These are phyloP conservation scores for Polypedilum vanderplanki DNA, from an alignment of 1,140 invertebrate genomes.

Conservation along the genomic window DNA sequence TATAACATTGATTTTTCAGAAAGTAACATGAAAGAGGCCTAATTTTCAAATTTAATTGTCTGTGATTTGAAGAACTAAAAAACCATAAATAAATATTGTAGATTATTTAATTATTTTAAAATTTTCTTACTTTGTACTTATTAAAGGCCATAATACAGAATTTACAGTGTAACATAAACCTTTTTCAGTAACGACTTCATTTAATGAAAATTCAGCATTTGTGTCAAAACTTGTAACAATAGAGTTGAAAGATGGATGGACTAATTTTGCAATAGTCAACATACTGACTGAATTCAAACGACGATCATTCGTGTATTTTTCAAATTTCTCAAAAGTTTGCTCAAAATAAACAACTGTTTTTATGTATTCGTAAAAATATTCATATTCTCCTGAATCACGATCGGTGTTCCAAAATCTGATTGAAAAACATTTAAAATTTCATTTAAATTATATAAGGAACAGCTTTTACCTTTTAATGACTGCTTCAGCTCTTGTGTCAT, in stretches of 20 bases:
- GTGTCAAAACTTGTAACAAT: slow-evolving; percentile 44
- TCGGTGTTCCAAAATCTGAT: slow-evolving; percentile 37
- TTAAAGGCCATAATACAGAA: slow-evolving; percentile 42
- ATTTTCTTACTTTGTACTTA: slow-evolving; percentile 28
- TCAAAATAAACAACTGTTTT: slow-evolving; percentile 44
- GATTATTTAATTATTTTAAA: not conserved
- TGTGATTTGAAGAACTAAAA: slow-evolving; percentile 34
- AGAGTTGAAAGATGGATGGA: slow-evolving; percentile 44
- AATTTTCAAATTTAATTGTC: slow-evolving; percentile 32
- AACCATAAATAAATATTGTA: not conserved
- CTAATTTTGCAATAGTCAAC: slow-evolving; percentile 39
- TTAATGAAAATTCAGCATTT: slow-evolving; percentile 43
- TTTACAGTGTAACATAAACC: slow-evolving; percentile 59
- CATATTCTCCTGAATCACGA: slow-evolving; percentile 40
- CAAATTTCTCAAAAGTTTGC: slow-evolving; percentile 38
- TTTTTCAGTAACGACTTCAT: slow-evolving; percentile 52
- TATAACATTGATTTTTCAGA: slow-evolving; percentile 41
- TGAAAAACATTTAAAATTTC: too few species aligned
- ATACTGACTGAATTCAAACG: slow-evolving; percentile 43
- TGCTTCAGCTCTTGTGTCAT: slow-evolving; percentile 41
- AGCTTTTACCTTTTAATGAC: slow-evolving; percentile 35
- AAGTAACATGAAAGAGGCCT: slow-evolving; percentile 39
- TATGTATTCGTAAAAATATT: slow-evolving; percentile 44
- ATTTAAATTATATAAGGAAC: too few species aligned
- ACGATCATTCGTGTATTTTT: slow-evolving; percentile 44